Evolutionary conservation across 2,888 invertebrate species (phyloP).

Genomic region (Eupithecia exiguata): DNA sequence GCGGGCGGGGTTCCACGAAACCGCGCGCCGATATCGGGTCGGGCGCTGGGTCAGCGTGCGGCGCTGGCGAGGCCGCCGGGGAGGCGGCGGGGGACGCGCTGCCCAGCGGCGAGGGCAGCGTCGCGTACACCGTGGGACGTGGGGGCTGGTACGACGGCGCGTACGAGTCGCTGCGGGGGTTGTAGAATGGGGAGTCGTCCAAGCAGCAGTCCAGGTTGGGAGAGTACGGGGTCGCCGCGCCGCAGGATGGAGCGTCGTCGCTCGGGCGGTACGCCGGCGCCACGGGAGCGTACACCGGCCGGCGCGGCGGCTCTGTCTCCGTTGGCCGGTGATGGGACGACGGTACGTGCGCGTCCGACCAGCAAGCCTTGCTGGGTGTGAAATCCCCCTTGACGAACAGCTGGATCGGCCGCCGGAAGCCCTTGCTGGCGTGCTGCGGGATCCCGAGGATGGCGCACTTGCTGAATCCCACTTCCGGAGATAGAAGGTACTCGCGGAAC

Average conservation of each 20-base stretch:
- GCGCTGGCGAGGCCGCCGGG: constrained; percentile 72
- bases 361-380: constrained; percentile 85
- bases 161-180: constrained; percentile 80
- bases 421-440: constrained; percentile 92
- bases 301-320: constrained; percentile 83
- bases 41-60: constrained; percentile 59
- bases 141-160: constrained; percentile 81
- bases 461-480: constrained; percentile 95
- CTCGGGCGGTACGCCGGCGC: constrained; percentile 77
- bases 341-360: constrained; percentile 87
- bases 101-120: constrained; percentile 75
- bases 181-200: constrained; percentile 81
- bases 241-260: constrained; percentile 81
- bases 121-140: constrained; percentile 79
- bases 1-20: constrained; percentile 59
- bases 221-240: constrained; percentile 80
- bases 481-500: constrained; percentile 96
- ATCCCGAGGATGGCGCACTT: constrained; percentile 93
- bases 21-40: constrained; percentile 63
- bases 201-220: constrained; percentile 75
- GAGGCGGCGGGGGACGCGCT: constrained; percentile 73
- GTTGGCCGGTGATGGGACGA: constrained; percentile 83
- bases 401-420: constrained; percentile 93
- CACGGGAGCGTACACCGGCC: constrained; percentile 79
- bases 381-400: constrained; percentile 86